A percentile compares a stretch with the other conserved stretches of the same genome.
Evolutionary conservation across 92 coral and sea anemone genomes (phyloP).

Genomic region (Epizoanthus rinbou): DNA sequence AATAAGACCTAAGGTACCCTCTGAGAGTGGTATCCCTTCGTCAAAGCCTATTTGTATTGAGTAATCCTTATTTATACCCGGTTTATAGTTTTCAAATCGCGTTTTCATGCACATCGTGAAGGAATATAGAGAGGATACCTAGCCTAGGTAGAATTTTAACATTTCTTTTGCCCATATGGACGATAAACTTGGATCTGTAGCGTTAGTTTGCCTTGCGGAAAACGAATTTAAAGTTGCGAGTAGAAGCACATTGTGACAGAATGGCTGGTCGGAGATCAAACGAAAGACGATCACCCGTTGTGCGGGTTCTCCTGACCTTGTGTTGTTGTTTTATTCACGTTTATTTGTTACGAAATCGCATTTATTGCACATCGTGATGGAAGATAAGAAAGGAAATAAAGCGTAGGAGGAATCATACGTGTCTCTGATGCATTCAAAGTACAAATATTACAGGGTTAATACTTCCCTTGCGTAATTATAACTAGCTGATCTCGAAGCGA

Average conservation of each 20-base stretch:
- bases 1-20: too few relatives aligned
- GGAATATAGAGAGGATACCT: slow-evolving; percentile 16
- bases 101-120: slow-evolving; percentile 8
- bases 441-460: too few relatives aligned
- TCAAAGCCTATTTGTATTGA: too few relatives aligned
- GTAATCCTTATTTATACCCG: slow-evolving; percentile 3
- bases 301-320: neutral
- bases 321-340: neutral
- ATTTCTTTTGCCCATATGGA: slow-evolving; percentile 16
- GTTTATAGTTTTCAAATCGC: slow-evolving; percentile 21
- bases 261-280: slow-evolving; percentile 7
- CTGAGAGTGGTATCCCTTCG: too few relatives aligned
- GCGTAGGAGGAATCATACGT: too few relatives aligned
- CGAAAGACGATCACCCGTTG: slow-evolving; percentile 24
- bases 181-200: neutral
- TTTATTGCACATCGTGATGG: too few relatives aligned
- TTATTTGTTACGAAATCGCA: too few relatives aligned
- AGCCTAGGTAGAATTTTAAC: slow-evolving; percentile 9
- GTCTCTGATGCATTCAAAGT: too few relatives aligned
- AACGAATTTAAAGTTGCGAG: neutral
- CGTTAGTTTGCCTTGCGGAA: slow-evolving; percentile 29
- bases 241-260: neutral
- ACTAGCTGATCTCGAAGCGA: too few relatives aligned
- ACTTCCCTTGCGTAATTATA: too few relatives aligned
- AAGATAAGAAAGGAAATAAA: too few relatives aligned